These are phyloP conservation scores for Tetragonula clypearis DNA, from an alignment of 1,140 invertebrate species.

Conservation along the genomic window DNA sequence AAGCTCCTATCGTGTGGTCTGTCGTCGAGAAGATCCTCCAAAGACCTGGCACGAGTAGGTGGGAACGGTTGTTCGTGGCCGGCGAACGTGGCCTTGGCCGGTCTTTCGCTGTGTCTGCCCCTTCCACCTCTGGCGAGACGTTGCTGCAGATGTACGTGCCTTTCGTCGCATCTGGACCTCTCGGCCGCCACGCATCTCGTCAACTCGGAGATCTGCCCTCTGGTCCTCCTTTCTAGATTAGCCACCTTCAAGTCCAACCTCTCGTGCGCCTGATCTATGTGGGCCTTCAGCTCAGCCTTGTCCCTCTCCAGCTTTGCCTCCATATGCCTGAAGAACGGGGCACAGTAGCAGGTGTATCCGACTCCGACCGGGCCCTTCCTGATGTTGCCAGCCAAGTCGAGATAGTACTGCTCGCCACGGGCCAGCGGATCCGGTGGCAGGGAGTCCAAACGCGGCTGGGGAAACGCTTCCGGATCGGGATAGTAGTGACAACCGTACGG, in stretches of 20 bases:
- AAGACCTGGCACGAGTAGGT: slow-evolving; percentile 70
- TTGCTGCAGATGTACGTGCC: slow-evolving; percentile 86
- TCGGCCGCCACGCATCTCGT: slow-evolving; percentile 86
- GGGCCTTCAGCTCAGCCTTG: slow-evolving; percentile 92
- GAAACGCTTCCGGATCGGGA: slow-evolving; percentile 91
- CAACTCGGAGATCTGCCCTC: slow-evolving; percentile 89
- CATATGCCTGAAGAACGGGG: slow-evolving; percentile 92
- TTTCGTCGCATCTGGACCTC: slow-evolving; percentile 85
- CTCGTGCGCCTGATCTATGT: slow-evolving; percentile 91
- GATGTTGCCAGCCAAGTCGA: slow-evolving; percentile 97
- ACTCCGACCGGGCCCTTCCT: slow-evolving; percentile 96
- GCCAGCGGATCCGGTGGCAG: slow-evolving; percentile 92
- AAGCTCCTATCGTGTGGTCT: slow-evolving; percentile 73
- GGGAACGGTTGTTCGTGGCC: slow-evolving; percentile 39
- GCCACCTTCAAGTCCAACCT: slow-evolving; percentile 91
- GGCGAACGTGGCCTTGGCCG: slow-evolving; percentile 65
- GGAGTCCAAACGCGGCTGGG: slow-evolving; percentile 91
- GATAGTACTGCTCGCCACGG: slow-evolving; percentile 96
- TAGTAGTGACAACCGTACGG: slow-evolving; percentile 95
- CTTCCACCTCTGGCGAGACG: slow-evolving; percentile 85
- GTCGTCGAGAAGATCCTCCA: slow-evolving; percentile 79
- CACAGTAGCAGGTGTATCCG: slow-evolving; percentile 92
- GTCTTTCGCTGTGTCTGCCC: slow-evolving; percentile 84
- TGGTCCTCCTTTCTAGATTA: slow-evolving; percentile 89
- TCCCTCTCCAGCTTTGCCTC: slow-evolving; percentile 93